Percentiles rank a stretch among this genome's conserved stretches.
Evolutionary conservation across 2,888 invertebrate genomes (phyloP).

Genomic region (Yponomeuta malinellus): DNA sequence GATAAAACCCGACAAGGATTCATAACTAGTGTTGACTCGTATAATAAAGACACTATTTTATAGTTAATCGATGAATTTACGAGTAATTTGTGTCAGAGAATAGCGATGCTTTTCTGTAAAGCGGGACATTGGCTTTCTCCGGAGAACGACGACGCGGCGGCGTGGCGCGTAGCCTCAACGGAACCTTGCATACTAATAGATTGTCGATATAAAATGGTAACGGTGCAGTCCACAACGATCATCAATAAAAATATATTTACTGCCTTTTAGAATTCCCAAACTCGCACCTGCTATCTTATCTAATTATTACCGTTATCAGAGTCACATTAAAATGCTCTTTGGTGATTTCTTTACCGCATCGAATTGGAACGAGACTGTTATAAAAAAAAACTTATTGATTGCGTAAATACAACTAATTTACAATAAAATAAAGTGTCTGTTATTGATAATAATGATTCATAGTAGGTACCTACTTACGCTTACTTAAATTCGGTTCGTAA

Average conservation of each 20-base stretch:
- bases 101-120: conserved; percentile 47
- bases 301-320: conserved; percentile 14
- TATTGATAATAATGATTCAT: conserved; percentile 51
- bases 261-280: conserved; percentile 56
- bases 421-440: conserved; percentile 16
- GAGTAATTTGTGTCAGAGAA: conserved; percentile 50
- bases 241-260: conserved; percentile 62
- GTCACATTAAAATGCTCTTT: conserved; percentile 11
- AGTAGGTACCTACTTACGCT: conserved; percentile 47
- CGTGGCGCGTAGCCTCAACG: conserved; percentile 48
- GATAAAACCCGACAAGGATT: conserved; percentile 45
- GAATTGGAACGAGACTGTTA: conserved; percentile 7
- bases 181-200: conserved; percentile 64
- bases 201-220: conserved; percentile 61
- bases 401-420: conserved; percentile 9
- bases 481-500: conserved; percentile 55
- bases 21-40: conserved; percentile 37
- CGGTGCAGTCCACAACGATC: conserved; percentile 58
- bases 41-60: conserved; percentile 49
- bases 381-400: neutral
- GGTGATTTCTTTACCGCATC: conserved; percentile 6
- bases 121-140: conserved; percentile 63
- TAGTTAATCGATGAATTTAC: conserved; percentile 52
- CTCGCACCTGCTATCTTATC: conserved; percentile 22
- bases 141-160: conserved; percentile 21